A percentile compares a stretch with the other conserved stretches of the same genome.
These are phyloP conservation scores for Lophotis ruficrista DNA, from an alignment of 2,113 vertebrate genomes.

Conservation along the genomic window DNA sequence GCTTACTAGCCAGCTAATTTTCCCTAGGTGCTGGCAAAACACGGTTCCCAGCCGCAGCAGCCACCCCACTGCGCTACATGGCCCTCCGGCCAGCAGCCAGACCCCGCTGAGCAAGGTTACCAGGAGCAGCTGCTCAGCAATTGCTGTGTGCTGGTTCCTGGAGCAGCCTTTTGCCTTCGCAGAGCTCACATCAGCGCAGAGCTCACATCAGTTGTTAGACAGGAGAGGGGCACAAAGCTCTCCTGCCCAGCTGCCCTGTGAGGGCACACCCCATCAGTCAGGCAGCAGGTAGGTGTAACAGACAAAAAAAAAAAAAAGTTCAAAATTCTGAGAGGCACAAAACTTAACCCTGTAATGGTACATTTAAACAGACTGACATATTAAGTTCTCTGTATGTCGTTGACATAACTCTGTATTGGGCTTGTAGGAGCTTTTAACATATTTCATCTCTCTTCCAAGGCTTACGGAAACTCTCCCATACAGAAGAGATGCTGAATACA, in stretches of 20 bases:
- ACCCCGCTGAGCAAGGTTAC: not conserved
- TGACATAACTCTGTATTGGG: not conserved
- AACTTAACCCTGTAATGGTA: not conserved
- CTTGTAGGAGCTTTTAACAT: not conserved
- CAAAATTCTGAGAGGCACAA: not conserved
- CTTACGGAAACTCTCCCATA: not conserved
- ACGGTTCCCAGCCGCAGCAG: not conserved
- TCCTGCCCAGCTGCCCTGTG: not conserved
- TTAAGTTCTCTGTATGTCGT: not conserved
- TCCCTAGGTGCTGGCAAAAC: not conserved
- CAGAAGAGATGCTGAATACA: not conserved
- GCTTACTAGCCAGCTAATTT: not conserved
- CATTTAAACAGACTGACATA: not conserved
- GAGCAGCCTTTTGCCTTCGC: not conserved
- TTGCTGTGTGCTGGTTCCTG: rapidly evolving
- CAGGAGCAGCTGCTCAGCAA: not conserved
- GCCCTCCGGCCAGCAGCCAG: not conserved
- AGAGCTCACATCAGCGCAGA: not conserved
- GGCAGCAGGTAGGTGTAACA: not conserved
- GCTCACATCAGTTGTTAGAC: not conserved
- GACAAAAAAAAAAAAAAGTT: not conserved
- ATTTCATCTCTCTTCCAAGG: not conserved
- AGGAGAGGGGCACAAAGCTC: not conserved
- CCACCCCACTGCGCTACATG: not conserved
- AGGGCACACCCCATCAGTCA: not conserved